phyloP scores from a whole-genome alignment of 2,888 invertebrate species.

The Apodemia zela region DNA sequence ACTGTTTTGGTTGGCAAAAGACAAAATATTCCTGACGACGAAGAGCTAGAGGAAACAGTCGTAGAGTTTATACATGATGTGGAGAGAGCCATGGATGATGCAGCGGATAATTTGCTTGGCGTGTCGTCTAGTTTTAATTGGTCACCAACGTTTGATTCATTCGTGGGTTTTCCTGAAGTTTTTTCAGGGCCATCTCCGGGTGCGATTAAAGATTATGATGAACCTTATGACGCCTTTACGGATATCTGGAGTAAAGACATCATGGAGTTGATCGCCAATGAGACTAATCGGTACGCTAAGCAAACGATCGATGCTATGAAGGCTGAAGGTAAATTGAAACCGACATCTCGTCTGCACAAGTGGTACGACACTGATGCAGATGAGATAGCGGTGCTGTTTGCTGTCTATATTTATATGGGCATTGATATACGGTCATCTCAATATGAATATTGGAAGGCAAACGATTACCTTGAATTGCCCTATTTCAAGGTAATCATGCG shows the following conservation, averaged over 20 bases:
- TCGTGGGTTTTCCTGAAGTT: neutral
- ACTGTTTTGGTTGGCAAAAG: neutral
- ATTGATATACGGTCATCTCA: neutral
- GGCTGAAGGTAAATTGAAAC: constrained; percentile 3
- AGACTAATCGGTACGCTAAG: neutral
- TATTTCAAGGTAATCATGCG: neutral
- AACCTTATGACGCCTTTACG: neutral
- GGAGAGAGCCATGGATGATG: constrained; percentile 5
- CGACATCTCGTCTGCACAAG: constrained; percentile 8
- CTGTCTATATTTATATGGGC: constrained; percentile 5
- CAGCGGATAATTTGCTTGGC: constrained; percentile 1
- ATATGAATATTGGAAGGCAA: constrained; percentile 10
- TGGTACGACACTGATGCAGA: constrained; percentile 11
- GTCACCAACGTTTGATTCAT: neutral
- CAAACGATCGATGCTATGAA: constrained; percentile 4
- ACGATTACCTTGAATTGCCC: neutral
- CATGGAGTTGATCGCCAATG: neutral
- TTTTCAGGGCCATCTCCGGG: constrained; percentile 4
- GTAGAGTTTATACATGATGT: neutral
- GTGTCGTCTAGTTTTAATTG: neutral
- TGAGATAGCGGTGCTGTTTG: constrained; percentile 1
- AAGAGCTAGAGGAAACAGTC: neutral
- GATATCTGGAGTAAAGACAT: constrained; percentile 5
- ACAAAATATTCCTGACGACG: constrained; percentile 5
- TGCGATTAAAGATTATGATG: neutral